Evolutionary conservation across 2,797 vertebrate genomes (phyloP).

Genomic region (Danio tinwini): DNA sequence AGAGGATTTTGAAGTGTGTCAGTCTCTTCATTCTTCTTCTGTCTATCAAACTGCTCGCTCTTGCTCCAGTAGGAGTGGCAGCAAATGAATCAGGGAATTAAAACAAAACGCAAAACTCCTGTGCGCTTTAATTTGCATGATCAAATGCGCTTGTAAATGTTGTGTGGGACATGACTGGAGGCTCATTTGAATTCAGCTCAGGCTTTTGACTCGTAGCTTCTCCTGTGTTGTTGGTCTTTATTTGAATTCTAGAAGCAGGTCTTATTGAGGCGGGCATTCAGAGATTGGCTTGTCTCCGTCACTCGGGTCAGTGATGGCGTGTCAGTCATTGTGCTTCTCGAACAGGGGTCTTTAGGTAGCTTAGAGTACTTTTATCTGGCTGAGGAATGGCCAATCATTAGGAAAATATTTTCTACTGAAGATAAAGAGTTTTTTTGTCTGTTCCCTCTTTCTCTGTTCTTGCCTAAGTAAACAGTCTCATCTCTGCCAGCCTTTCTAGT

Average conservation of each 20-base stretch:
- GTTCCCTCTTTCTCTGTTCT: neutral
- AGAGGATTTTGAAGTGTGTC: neutral
- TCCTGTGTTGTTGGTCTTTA: slow-evolving; percentile 21
- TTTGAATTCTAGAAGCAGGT: slow-evolving; percentile 13
- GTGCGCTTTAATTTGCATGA: slow-evolving; percentile 44
- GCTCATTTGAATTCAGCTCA: slow-evolving; percentile 43
- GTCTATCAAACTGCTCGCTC: slow-evolving; percentile 4
- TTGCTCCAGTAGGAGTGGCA: slow-evolving; percentile 8
- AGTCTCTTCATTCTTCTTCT: slow-evolving; percentile 3
- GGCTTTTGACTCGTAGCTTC: slow-evolving; percentile 13
- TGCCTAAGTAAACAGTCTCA: neutral
- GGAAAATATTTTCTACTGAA: neutral
- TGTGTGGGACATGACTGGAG: slow-evolving; percentile 28
- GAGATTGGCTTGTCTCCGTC: neutral
- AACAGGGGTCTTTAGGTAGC: neutral
- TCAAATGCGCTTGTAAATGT: slow-evolving; percentile 39
- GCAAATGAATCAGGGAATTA: slow-evolving; percentile 7
- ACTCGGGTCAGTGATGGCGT: slow-evolving; percentile 1
- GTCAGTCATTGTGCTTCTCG: slow-evolving; percentile 1
- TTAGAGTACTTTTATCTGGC: slow-evolving; percentile 10
- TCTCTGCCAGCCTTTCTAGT: slow-evolving; percentile 38
- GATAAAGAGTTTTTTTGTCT: neutral
- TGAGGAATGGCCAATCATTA: slow-evolving; percentile 6
- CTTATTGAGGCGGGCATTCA: slow-evolving; percentile 18
- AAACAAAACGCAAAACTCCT: slow-evolving; percentile 12